Percentiles rank a stretch among this genome's conserved stretches.
phyloP scores from a whole-genome alignment of 2,888 invertebrate genomes.

The Diarsia mendica region DNA sequence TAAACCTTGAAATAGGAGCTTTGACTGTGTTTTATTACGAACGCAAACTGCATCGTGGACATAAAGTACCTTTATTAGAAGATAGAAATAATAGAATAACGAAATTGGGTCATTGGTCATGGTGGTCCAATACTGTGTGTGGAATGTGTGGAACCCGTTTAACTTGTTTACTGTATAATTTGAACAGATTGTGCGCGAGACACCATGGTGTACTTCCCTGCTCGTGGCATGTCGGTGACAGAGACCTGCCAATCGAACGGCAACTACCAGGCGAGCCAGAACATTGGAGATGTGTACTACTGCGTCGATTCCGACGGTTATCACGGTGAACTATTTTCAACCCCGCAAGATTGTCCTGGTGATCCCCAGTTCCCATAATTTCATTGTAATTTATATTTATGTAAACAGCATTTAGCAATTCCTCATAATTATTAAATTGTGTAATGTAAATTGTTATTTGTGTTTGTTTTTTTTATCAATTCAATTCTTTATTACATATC shows the following conservation, averaged over 20 bases:
- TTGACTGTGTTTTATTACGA: slow-evolving; percentile 59
- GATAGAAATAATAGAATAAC: slow-evolving; percentile 9
- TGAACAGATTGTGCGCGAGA: slow-evolving; percentile 92
- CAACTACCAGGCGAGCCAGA: slow-evolving; percentile 90
- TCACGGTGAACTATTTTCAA: slow-evolving; percentile 69
- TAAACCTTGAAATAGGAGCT: slow-evolving; percentile 67
- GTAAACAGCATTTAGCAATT: background rate
- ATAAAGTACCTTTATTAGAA: slow-evolving; percentile 2
- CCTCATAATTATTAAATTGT: background rate
- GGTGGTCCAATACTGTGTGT: background rate
- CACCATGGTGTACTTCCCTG: slow-evolving; percentile 85
- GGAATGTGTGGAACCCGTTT: slow-evolving; percentile 17
- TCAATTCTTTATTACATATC: background rate
- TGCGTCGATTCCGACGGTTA: slow-evolving; percentile 92
- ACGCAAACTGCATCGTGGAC: slow-evolving; percentile 41
- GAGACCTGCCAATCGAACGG: slow-evolving; percentile 89
- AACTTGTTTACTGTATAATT: slow-evolving; percentile 36
- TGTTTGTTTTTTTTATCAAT: background rate
- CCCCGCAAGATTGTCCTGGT: slow-evolving; percentile 68
- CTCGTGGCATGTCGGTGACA: slow-evolving; percentile 84
- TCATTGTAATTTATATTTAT: background rate
- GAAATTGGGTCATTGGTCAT: slow-evolving; percentile 27
- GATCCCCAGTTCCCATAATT: slow-evolving; percentile 61
- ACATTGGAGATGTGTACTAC: slow-evolving; percentile 86
- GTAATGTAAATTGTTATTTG: background rate